A percentile compares a stretch with the other conserved stretches of the same genome.
phyloP scores from a whole-genome alignment of 2,797 vertebrate genomes.

The Sitta carolinensis region DNA sequence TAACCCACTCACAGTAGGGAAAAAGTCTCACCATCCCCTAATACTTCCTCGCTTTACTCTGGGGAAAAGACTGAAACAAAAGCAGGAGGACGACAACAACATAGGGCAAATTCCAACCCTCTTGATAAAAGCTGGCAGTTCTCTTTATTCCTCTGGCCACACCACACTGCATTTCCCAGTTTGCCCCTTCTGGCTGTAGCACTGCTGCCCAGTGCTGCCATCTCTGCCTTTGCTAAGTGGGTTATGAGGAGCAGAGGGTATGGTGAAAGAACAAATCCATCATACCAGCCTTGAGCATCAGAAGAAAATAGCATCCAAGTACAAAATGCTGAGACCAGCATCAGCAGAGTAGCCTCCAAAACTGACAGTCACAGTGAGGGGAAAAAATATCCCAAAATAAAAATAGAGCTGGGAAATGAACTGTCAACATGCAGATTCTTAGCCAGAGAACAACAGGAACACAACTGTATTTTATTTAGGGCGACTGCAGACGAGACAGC shows the following conservation, averaged over 20 bases:
- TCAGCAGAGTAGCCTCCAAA: background rate
- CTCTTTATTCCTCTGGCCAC: background rate
- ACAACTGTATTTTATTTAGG: background rate
- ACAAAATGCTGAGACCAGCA: background rate
- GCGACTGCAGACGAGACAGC: background rate
- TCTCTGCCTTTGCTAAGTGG: background rate
- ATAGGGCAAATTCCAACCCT: background rate
- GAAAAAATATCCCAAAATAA: background rate
- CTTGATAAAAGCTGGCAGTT: background rate
- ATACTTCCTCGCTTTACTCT: background rate
- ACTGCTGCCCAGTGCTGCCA: background rate
- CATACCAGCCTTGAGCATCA: background rate
- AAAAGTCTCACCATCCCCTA: background rate
- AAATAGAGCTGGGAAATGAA: background rate
- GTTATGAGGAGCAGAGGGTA: too few relatives aligned
- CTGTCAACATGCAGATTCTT: background rate
- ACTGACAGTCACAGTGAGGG: background rate
- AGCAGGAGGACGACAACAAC: background rate
- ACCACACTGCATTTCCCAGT: background rate
- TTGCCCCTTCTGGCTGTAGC: background rate
- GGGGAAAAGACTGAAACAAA: background rate
- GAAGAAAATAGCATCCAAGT: background rate
- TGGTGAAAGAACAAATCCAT: background rate
- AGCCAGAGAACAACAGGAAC: background rate
- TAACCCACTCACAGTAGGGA: background rate